Evolutionary conservation across 2,888 invertebrate genomes (phyloP).

Genomic region (Gonocerus acuteangulatus): DNA sequence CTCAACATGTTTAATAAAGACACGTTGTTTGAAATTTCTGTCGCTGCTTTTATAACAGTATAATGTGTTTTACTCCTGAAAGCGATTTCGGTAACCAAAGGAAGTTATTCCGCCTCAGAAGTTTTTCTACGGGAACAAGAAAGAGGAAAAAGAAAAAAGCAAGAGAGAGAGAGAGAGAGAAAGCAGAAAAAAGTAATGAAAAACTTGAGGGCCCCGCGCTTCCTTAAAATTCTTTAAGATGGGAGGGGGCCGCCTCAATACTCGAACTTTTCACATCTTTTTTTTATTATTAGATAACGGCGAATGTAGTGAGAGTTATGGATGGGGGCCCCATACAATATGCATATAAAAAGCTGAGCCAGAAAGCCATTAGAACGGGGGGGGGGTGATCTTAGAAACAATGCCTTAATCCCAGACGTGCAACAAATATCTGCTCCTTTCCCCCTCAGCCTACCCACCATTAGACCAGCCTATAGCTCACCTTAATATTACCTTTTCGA

Average conservation of each 20-base stretch:
- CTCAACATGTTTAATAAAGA: no score
- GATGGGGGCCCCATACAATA: constrained; percentile 22
- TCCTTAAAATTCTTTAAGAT: constrained; percentile 33
- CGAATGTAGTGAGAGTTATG: constrained; percentile 25
- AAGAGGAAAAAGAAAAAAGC: not conserved
- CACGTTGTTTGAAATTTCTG: no score
- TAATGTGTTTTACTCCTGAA: no score
- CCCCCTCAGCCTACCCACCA: constrained; percentile 20
- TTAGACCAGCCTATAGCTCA: constrained; percentile 33
- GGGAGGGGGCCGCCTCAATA: constrained; percentile 26
- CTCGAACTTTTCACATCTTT: constrained; percentile 27
- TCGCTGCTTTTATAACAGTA: no score
- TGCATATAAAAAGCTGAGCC: constrained; percentile 20
- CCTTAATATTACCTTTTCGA: constrained; percentile 33
- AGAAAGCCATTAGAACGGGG: constrained; percentile 27
- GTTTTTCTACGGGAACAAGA: not conserved
- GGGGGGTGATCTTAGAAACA: constrained; percentile 34
- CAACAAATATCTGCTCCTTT: constrained; percentile 31
- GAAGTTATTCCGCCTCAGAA: constrained; percentile 17
- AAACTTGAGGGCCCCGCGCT: constrained; percentile 12
- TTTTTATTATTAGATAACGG: constrained; percentile 26
- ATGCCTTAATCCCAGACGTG: constrained; percentile 35
- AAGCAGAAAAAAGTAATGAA: constrained; percentile 18
- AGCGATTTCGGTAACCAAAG: not conserved
- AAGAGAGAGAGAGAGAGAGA: no score